These are phyloP conservation scores for Thymelicus sylvestris DNA, from an alignment of 2,888 invertebrate genomes.

Conservation along the genomic window DNA sequence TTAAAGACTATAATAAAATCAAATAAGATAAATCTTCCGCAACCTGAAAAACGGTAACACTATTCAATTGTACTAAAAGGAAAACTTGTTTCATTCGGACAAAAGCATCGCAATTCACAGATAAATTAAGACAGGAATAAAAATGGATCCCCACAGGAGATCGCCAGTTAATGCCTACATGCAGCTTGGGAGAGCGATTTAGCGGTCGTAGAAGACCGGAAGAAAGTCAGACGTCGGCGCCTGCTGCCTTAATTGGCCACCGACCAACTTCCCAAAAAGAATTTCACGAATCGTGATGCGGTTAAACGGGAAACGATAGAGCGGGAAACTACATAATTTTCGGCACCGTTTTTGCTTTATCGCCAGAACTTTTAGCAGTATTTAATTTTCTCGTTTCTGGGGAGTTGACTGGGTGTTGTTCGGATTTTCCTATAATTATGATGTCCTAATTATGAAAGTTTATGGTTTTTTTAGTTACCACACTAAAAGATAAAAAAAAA, in stretches of 20 bases:
- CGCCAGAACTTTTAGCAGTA: conserved; percentile 10
- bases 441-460: too few relatives aligned
- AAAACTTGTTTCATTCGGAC: conserved; percentile 26
- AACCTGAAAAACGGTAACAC: conserved; percentile 12
- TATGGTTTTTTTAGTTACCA: too few relatives aligned
- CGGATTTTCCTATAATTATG: too few relatives aligned
- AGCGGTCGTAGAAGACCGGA: conserved; percentile 57
- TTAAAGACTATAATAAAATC: too few relatives aligned
- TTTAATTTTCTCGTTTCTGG: background rate
- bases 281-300: conserved; percentile 61
- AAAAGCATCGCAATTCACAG: conserved; percentile 12
- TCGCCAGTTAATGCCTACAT: conserved; percentile 45
- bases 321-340: conserved; percentile 55
- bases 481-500: too few relatives aligned
- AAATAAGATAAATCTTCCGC: background rate
- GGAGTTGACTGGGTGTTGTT: background rate
- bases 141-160: conserved; percentile 36
- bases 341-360: conserved; percentile 25
- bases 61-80: conserved; percentile 32
- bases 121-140: conserved; percentile 36
- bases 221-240: conserved; percentile 61
- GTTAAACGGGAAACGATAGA: conserved; percentile 58
- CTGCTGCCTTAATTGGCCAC: conserved; percentile 73
- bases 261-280: conserved; percentile 71
- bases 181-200: conserved; percentile 58